phyloP scores from a whole-genome alignment of 2,113 vertebrate genomes.

The Poeciliopsis occidentalis region DNA sequence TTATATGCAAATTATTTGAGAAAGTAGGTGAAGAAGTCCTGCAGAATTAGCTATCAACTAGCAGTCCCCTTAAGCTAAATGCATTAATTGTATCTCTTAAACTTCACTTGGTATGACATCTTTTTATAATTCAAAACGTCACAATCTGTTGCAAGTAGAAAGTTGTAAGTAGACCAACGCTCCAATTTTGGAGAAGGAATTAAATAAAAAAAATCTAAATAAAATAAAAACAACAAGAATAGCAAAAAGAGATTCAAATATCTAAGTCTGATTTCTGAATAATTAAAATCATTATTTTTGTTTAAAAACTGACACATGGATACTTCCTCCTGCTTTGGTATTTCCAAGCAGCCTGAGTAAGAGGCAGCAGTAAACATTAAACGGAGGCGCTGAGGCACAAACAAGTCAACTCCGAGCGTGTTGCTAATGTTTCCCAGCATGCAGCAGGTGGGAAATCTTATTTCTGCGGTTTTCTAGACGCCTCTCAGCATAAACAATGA shows the following conservation, averaged over 20 bases:
- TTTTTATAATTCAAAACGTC: too few species aligned
- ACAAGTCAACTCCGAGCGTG: conserved; percentile 43
- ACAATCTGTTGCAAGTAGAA: background rate
- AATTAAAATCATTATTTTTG: too few species aligned
- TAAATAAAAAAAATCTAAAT: background rate
- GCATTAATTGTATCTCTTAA: too few species aligned
- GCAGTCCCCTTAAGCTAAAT: too few species aligned
- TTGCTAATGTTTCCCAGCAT: conserved; percentile 58
- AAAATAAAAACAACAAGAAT: background rate
- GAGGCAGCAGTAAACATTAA: conserved; percentile 35
- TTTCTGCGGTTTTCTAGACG: conserved; percentile 51
- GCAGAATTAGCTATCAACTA: too few species aligned
- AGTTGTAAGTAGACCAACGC: too few species aligned
- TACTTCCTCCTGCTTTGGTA: background rate
- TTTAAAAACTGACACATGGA: background rate
- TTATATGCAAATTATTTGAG: too few species aligned
- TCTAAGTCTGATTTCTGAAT: too few species aligned
- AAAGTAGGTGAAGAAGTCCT: too few species aligned
- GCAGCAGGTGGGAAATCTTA: conserved; percentile 67
- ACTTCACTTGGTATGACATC: too few species aligned
- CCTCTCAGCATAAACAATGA: conserved; percentile 56
- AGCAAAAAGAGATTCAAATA: too few species aligned
- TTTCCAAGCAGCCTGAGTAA: conserved; percentile 1
- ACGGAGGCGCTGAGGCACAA: conserved; percentile 7
- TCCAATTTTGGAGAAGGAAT: background rate